Base-by-base conservation (phyloP, 2,888 invertebrate species). In the Lasioglossum vierecki region DNA sequence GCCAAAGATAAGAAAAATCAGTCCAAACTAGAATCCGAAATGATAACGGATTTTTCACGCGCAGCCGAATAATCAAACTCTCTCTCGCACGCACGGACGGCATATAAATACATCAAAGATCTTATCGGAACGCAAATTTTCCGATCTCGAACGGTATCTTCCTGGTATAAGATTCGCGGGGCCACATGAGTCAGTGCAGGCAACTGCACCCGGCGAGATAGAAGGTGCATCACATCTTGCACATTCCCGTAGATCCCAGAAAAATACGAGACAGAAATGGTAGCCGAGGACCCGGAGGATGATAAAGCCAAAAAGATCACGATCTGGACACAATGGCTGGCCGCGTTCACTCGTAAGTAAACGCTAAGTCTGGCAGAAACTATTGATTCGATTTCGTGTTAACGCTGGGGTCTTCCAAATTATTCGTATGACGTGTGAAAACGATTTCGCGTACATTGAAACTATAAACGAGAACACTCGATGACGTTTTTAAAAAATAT, bases 311-410 rank as follows among this genome's bases (percentile, higher is more conserved):
- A 71, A 46, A 78, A 39, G n/a, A 79, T 85, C 35, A 86, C 79
- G 2, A 35, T 82, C 63, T 91, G 92, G 93, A 89, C 92, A 0
- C 93, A 94, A 80, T 93, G 93, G 93, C 80, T 93, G 35, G 91
- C 92, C 26, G 91, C 91, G 18, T 80, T 88, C 9, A 87, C 89
- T 66, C 90, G 93, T 94, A 86, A 88, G 87, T 86, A 85, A 63
- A 63, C 18, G 63, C 30, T 30, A 63, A 35, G 18, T 6, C 6
- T 18, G 30, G 30, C 18, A 18, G 63, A 30, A 63, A 35, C 18
- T 63, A 63, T 63, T 30, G 30, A 63, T 63, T 63, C 63, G 30
- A 63, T 63, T 30, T 30, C 30, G 57, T 0, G 63, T 63, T 30
- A 63, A 63, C 30, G 15, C 13, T 26, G 15, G 30, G 8, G 3